These are phyloP conservation scores for Eumeta japonica DNA, from an alignment of 1,140 invertebrate genomes.

Conservation along the genomic window DNA sequence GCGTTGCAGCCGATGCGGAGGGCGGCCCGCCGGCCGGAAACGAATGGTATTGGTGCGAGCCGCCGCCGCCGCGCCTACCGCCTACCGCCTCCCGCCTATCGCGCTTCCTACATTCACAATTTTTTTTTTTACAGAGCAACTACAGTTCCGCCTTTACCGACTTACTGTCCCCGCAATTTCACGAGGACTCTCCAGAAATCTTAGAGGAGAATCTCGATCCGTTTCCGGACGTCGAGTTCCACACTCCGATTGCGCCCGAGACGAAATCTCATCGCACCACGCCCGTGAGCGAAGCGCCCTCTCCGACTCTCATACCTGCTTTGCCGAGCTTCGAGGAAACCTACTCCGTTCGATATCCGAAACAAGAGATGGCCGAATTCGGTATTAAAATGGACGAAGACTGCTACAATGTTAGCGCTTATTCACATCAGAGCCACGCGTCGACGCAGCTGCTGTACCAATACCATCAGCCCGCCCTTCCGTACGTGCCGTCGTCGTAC, in stretches of 20 bases:
- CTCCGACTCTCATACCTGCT: slow-evolving; percentile 60
- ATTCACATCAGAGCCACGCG: slow-evolving; percentile 58
- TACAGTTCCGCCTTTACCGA: slow-evolving; percentile 58
- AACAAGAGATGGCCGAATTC: slow-evolving; percentile 60
- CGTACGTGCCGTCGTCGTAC: slow-evolving; percentile 55
- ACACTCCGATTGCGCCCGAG: slow-evolving; percentile 43
- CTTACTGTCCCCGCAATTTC: slow-evolving; percentile 54
- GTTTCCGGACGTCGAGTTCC: slow-evolving; percentile 56
- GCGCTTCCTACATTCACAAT: slow-evolving; percentile 35
- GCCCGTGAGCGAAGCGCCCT: slow-evolving; percentile 44
- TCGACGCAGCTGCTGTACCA: slow-evolving; percentile 61
- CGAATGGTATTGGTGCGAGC: slow-evolving; percentile 24
- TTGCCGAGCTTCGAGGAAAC: slow-evolving; percentile 85
- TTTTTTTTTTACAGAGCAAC: slow-evolving; percentile 55
- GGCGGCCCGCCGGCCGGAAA: no score
- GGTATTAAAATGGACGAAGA: slow-evolving; percentile 79
- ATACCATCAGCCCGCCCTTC: slow-evolving; percentile 60
- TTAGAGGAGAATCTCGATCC: slow-evolving; percentile 55
- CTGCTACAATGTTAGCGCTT: slow-evolving; percentile 65
- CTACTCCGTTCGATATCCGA: slow-evolving; percentile 70
- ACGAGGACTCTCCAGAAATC: slow-evolving; percentile 54
- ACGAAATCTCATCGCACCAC: slow-evolving; percentile 38
- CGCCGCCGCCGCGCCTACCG: slow-evolving; percentile 36
- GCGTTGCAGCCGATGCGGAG: no score
- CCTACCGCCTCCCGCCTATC: slow-evolving; percentile 37